Evolutionary conservation across 1,140 invertebrate genomes (phyloP), one percentile per base, ranked within the genome.

Genomic region (Zeugodacus cucurbitae): DNA sequence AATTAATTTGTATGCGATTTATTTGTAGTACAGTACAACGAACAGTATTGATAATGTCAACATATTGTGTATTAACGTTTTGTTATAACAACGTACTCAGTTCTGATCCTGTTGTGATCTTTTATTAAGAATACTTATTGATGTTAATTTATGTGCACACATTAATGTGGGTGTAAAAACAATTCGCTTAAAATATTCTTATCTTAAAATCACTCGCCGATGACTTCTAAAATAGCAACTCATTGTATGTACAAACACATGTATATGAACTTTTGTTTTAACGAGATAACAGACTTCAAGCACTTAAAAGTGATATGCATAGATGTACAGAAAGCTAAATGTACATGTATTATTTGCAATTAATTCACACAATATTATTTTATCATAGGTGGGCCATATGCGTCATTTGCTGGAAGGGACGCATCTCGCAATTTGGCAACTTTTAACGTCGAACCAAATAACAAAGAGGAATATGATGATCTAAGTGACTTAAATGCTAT

Each of bases 351-450:
- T n/a, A 8, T 70, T 34, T 70, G 32, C 26, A 70, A 26, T 70
- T 70, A 70, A 32, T 32, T 67, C 34, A 17, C 32, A 17, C 14
- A 32, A 29, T 91, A 70, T 88, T 87, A 37, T 70, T 87, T 70
- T 90, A 92, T 89, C 94, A 74, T 89, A 98, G 98, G 97, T 93
- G 98, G 98, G 82, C 97, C 98, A 59, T 99, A 99, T 95, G 96
- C 97, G 89, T 96, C 97, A 22, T 99, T 99, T 94, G 98, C 97
- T 89, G 99, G 98, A n/a, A 95, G 96, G 90, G 98, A 99, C 96
- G 98, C 98, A 57, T 98, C 98, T 5, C 95, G 98, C 93, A 98
- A 97, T 48, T 94, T 99, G 82, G 98, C 98, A 34, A 99, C 97
- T 89, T 99, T 99, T 94, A 96, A 96, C 32, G 96, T 99, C n/a